Evolutionary conservation across 2,113 vertebrate species (phyloP).

Genomic region (Panthera tigris): DNA sequence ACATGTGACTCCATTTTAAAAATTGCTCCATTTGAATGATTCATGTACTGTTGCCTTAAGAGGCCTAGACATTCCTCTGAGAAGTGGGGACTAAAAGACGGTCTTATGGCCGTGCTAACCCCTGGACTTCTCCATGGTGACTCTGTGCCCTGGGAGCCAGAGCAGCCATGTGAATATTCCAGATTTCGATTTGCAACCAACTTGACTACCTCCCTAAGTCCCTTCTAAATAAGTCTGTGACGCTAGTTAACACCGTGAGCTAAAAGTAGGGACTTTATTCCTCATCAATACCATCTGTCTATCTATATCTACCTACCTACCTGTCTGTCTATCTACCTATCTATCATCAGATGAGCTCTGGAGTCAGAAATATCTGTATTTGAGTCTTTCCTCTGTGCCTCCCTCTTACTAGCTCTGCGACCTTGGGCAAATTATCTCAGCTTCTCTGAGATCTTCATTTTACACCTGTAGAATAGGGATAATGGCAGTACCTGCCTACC

Average conservation of each 20-base stretch:
- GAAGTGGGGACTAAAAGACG: not conserved
- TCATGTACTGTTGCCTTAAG: not conserved
- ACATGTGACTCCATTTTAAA: not conserved
- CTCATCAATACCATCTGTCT: not conserved
- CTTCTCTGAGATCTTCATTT: not conserved
- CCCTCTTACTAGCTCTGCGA: not conserved
- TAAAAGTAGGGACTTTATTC: not conserved
- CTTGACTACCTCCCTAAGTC: not conserved
- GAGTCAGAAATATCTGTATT: not conserved
- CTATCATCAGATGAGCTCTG: not conserved
- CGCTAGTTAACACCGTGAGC: not conserved
- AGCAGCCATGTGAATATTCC: not conserved
- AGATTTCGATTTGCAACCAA: slow-evolving; percentile 14
- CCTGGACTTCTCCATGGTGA: not conserved
- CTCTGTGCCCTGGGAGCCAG: not conserved
- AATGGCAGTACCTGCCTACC: not conserved
- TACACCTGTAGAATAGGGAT: not conserved
- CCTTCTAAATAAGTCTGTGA: slow-evolving; percentile 12
- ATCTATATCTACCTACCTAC: not conserved
- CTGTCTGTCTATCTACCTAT: not conserved
- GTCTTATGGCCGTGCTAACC: not conserved
- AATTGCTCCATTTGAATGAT: not conserved
- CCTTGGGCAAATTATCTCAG: not conserved
- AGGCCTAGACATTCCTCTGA: slow-evolving; percentile 6
- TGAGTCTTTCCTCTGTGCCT: not conserved